These are phyloP conservation scores for Zapus hudsonius DNA, from an alignment of 2,113 vertebrate genomes.

Conservation along the genomic window DNA sequence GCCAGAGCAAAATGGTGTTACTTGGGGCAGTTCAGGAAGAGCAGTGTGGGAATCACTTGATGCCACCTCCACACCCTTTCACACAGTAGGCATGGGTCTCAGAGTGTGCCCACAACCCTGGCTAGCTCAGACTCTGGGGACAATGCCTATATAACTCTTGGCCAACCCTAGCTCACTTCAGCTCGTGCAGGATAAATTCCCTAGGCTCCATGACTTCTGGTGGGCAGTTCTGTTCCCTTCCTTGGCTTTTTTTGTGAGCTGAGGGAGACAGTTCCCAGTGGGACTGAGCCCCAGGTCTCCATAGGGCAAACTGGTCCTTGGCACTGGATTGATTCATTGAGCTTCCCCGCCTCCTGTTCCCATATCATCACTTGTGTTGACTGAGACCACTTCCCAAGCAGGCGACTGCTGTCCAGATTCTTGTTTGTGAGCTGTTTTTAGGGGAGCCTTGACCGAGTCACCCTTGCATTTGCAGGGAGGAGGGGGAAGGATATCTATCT, in stretches of 20 bases:
- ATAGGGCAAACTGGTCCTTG: not conserved
- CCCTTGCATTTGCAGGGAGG: no score
- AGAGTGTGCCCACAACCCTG: accelerated
- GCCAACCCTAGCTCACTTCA: not conserved
- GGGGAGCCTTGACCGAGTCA: not conserved
- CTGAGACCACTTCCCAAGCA: not conserved
- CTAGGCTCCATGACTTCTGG: not conserved
- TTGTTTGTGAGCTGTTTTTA: not conserved
- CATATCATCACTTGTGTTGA: not conserved
- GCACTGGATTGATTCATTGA: no score
- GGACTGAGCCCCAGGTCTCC: not conserved
- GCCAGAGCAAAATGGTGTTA: no score
- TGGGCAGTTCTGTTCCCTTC: not conserved
- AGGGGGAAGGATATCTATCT: no score
- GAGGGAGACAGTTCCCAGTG: not conserved
- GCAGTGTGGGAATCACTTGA: not conserved
- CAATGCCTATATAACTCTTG: not conserved
- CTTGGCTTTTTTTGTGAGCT: no score
- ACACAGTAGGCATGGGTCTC: not conserved
- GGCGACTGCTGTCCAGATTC: not conserved
- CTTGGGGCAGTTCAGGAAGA: no score
- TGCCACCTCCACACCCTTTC: not conserved
- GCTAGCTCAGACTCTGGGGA: not conserved
- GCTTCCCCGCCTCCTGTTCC: not conserved
- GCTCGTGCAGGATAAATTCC: not conserved